Base-by-base conservation (phyloP, 1,140 invertebrate species). In the Drosophila nasuta region DNA sequence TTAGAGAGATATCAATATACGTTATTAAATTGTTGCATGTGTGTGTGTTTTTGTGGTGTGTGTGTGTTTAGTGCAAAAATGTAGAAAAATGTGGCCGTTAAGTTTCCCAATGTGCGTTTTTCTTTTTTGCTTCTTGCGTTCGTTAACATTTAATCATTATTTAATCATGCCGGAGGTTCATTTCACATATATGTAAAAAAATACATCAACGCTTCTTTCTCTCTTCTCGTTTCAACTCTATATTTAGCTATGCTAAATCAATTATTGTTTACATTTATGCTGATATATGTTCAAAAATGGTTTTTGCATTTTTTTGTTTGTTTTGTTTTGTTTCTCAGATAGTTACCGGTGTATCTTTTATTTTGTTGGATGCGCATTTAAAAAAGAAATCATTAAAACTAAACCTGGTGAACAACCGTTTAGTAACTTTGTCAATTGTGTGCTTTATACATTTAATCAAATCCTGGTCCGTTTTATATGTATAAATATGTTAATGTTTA, bases 181-280 rank as follows among this genome's bases (percentile, higher is more conserved):
- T 88, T 86, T 86, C 82, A 86, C 83, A 86, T 73, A 73, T 88
- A 48, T 82, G 76, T 87, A 87, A 87, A 87, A 87, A 87, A 87
- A 87, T 88, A 88, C 83, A 86, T 82, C 41, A 67, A 71, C 60
- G 43, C 45, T 71, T 79, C 75, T 52, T 57, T 52, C 30, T 54
- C 30, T 54, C 33, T 41, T 20, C 33, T 48, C 64, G 35, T 46
- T 28, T 17, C 51, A 30, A 43, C 38, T 49, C 66, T 81, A 49
- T 45, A 73, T 68, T 87, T 87, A 87, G 82, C 82, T 87, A 88
- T 82, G 82, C 82, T 87, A 87, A 87, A 87, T 82, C 52, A 63
- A 88, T 41, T 86, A 86, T 86, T 86, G 82, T 86, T 86, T 68
- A 75, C 75, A 75, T 58, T 87, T 56, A 81, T 85, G 62, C 57